Evolutionary conservation across 30 jellyfish, hydroid and myxozoan species (phyloP).

Genomic region (Nemopilema nomurai): DNA sequence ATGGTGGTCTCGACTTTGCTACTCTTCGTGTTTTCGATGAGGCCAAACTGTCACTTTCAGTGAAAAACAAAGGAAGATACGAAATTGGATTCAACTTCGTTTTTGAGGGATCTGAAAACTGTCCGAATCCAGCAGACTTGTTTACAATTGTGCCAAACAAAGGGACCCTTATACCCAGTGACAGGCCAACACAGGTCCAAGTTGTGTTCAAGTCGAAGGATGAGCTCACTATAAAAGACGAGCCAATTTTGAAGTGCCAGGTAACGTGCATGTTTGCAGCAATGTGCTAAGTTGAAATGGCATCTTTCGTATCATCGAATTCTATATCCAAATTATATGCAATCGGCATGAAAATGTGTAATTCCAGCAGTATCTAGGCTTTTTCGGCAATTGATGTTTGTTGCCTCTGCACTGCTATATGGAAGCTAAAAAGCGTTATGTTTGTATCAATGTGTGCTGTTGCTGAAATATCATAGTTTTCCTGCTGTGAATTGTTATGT

Average conservation of each 20-base stretch:
- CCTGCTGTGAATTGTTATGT: too few relatives aligned
- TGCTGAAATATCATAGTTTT: too few relatives aligned
- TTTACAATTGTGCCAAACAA: conserved; percentile 77
- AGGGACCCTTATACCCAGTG: conserved; percentile 93
- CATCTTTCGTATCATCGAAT: too few relatives aligned
- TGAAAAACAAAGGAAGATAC: conserved; percentile 96
- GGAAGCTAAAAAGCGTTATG: too few relatives aligned
- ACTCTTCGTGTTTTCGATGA: conserved; percentile 91
- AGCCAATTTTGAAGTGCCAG: conserved; percentile 91
- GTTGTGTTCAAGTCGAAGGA: conserved; percentile 70
- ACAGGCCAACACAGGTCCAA: conserved; percentile 95
- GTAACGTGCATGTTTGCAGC: conserved; percentile 43
- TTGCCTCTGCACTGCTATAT: too few relatives aligned
- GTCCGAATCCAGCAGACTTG: conserved; percentile 49
- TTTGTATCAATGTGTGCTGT: too few relatives aligned
- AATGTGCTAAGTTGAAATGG: too few relatives aligned
- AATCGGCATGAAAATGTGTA: too few relatives aligned
- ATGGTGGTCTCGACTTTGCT: conserved; percentile 96
- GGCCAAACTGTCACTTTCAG: conserved; percentile 80
- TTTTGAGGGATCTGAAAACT: conserved; percentile 65
- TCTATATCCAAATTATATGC: too few relatives aligned
- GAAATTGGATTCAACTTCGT: conserved; percentile 78
- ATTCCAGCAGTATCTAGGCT: too few relatives aligned
- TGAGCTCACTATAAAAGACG: conserved; percentile 76
- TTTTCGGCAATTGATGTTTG: too few relatives aligned